These are phyloP conservation scores for Caenorhabditis sp. DNA, from an alignment of 2,888 invertebrate genomes.

Conservation along the genomic window DNA sequence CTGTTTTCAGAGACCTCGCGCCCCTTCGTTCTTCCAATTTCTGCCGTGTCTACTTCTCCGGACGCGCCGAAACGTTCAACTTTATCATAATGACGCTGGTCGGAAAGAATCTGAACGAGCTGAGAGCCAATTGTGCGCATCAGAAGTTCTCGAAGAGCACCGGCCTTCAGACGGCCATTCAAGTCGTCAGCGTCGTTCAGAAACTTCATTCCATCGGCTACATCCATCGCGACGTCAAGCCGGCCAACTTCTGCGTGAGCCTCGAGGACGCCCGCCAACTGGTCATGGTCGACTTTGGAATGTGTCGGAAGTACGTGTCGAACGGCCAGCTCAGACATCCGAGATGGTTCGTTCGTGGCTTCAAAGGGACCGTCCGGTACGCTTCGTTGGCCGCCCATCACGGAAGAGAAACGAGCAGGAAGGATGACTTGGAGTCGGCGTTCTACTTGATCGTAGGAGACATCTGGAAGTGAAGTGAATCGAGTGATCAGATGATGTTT, in stretches of 20 bases:
- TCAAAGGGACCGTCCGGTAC: conserved; percentile 62
- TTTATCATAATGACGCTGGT: conserved; percentile 71
- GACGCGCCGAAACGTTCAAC: conserved; percentile 56
- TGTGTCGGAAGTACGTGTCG: conserved; percentile 52
- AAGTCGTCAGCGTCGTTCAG: conserved; percentile 69
- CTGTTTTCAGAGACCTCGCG: conserved; percentile 14
- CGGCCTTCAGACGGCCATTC: conserved; percentile 62
- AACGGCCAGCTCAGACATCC: conserved; percentile 51
- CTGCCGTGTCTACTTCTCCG: conserved; percentile 34
- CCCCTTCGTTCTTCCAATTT: conserved; percentile 39
- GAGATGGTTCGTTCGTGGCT: conserved; percentile 46
- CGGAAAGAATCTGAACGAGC: conserved; percentile 55
- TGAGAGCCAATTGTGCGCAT: conserved; percentile 12
- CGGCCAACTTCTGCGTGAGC: conserved; percentile 68
- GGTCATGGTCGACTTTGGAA: conserved; percentile 71
- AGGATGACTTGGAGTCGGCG: conserved; percentile 74
- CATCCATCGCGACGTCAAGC: conserved; percentile 70
- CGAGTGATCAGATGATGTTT: neutral
- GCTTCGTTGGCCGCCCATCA: conserved; percentile 63
- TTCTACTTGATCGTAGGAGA: conserved; percentile 61
- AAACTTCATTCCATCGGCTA: conserved; percentile 61
- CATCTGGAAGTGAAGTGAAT: neutral
- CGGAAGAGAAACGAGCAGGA: conserved; percentile 65
- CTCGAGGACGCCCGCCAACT: conserved; percentile 52
- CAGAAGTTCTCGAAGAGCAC: conserved; percentile 57